Percentiles rank a stretch among this genome's conserved stretches.
These are phyloP conservation scores for Loris lydekkerianus DNA, from an alignment of 2,797 vertebrate genomes.

Conservation along the genomic window DNA sequence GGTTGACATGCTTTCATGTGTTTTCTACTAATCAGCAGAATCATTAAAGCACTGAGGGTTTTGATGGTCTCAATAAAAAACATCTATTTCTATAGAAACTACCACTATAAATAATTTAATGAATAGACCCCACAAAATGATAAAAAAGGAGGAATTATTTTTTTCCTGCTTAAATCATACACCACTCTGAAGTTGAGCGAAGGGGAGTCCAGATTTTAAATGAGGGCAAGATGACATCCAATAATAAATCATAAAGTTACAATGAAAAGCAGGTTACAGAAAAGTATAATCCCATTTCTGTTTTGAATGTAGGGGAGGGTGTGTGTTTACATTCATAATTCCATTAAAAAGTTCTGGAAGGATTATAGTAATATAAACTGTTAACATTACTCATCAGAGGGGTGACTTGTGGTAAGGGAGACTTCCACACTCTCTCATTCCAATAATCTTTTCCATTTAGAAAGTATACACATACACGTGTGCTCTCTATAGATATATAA, in stretches of 20 bases:
- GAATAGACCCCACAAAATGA: conserved; percentile 60
- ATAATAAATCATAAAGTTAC: neutral
- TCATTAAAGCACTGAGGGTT: conserved; percentile 78
- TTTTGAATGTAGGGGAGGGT: neutral
- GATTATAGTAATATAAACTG: neutral
- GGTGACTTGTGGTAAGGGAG: neutral
- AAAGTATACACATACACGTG: neutral
- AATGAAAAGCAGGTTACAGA: conserved; percentile 57
- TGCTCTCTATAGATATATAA: neutral
- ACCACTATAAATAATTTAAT: conserved; percentile 81
- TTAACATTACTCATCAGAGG: conserved; percentile 9
- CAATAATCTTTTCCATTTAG: conserved; percentile 14
- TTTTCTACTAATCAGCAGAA: conserved; percentile 83
- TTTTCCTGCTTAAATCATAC: conserved; percentile 72
- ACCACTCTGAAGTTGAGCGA: conserved; percentile 55
- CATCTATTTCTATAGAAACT: conserved; percentile 76
- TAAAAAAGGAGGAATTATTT: conserved; percentile 69
- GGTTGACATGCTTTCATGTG: conserved; percentile 71
- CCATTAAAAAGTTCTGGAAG: neutral
- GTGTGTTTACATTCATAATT: neutral
- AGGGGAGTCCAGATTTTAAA: conserved; percentile 54
- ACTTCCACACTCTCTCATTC: neutral
- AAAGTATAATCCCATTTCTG: conserved; percentile 40
- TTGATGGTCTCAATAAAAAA: conserved; percentile 78
- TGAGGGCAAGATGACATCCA: conserved; percentile 40